Conservation (phyloP, 2,113 vertebrate genomes). For the Sialia sialis region DNA sequence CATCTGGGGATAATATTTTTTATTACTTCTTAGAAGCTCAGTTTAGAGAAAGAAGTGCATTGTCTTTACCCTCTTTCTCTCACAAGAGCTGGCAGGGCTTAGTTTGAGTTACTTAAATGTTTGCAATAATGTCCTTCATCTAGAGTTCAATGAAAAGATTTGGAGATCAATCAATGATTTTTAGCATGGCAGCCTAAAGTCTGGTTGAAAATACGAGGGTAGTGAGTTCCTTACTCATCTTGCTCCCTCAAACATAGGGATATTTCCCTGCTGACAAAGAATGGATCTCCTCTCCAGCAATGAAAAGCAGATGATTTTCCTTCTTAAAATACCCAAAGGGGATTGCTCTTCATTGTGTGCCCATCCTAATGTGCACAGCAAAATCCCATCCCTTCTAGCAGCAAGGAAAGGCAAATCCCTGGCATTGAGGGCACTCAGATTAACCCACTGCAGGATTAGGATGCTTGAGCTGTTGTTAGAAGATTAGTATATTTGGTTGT, state of each 20-base stretch:
- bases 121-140: not conserved
- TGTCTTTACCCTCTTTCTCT: not conserved
- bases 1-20: slow-evolving; percentile 17
- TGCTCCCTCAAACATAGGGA: not conserved
- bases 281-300: not conserved
- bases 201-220: not conserved
- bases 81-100: not conserved
- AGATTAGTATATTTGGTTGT: not conserved
- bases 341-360: not conserved
- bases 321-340: not conserved
- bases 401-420: slow-evolving; percentile 26
- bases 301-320: slow-evolving; percentile 25
- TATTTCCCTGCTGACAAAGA: not conserved
- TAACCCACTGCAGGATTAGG: slow-evolving; percentile 26
- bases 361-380: not conserved
- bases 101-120: not conserved
- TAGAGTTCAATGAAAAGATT: not conserved
- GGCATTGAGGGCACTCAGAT: not conserved
- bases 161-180: not conserved
- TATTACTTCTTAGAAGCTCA: not conserved
- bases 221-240: not conserved
- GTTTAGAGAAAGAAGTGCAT: slow-evolving; percentile 4
- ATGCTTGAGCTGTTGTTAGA: not conserved
- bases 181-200: not conserved
- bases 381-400: not conserved